Evolutionary conservation across 2,888 invertebrate species (phyloP).

Genomic region (Galerucella pusilla): DNA sequence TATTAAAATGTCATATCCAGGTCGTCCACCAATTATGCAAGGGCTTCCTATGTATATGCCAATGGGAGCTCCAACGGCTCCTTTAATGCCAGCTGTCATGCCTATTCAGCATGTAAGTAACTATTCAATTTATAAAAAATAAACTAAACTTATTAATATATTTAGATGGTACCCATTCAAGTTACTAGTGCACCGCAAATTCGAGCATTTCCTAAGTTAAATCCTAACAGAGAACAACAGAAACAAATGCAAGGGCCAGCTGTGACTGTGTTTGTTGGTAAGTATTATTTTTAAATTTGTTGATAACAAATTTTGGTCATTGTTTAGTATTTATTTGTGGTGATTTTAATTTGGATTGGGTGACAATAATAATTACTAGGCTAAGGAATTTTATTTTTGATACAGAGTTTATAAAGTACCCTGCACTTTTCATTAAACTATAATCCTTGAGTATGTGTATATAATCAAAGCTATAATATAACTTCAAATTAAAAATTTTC

Average conservation of each 20-base stretch:
- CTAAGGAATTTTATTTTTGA: too few relatives aligned
- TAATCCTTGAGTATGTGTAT: too few relatives aligned
- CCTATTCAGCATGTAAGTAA: conserved; percentile 79
- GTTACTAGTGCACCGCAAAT: conserved; percentile 64
- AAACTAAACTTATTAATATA: conserved; percentile 12
- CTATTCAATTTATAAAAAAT: neutral
- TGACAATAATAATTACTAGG: too few relatives aligned
- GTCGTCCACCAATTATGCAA: conserved; percentile 82
- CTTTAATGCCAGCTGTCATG: conserved; percentile 78
- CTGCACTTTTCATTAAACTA: too few relatives aligned
- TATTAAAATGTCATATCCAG: conserved; percentile 85
- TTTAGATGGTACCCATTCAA: conserved; percentile 69
- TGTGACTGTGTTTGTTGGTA: conserved; percentile 97
- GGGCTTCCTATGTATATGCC: conserved; percentile 74
- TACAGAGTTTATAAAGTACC: too few relatives aligned
- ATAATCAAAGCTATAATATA: too few relatives aligned
- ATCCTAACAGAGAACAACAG: conserved; percentile 62
- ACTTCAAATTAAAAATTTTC: too few relatives aligned
- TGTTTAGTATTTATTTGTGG: too few relatives aligned
- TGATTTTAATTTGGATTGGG: too few relatives aligned
- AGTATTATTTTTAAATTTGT: conserved; percentile 43
- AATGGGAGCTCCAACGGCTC: conserved; percentile 76
- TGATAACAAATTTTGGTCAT: too few relatives aligned
- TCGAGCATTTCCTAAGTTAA: conserved; percentile 62
- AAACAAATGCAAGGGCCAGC: conserved; percentile 79